Conservation (phyloP, 2,888 invertebrate species). For the Thereva nobilitata region DNA sequence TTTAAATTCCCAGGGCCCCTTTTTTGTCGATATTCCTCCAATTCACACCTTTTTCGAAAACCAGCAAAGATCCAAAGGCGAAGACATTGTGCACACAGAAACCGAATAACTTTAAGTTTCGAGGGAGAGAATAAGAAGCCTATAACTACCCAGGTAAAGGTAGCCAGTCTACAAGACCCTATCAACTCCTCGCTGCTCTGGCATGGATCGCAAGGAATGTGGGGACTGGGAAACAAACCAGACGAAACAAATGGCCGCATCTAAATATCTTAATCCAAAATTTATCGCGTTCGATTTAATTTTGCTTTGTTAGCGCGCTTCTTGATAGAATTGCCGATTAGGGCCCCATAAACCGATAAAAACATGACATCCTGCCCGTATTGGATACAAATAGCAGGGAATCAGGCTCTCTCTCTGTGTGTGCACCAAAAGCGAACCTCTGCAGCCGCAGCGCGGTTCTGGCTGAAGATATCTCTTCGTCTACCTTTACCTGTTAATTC, state of each 20-base stretch:
- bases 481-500: too few relatives aligned
- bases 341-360: constrained; percentile 60
- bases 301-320: constrained; percentile 57
- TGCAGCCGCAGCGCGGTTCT: too few relatives aligned
- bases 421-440: too few relatives aligned
- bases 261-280: constrained; percentile 58
- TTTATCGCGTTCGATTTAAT: constrained; percentile 47
- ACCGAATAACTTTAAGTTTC: constrained; percentile 4
- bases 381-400: constrained; percentile 40
- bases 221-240: constrained; percentile 14
- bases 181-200: not conserved
- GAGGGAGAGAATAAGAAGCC: not conserved
- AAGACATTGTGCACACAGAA: constrained; percentile 18
- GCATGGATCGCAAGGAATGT: not conserved
- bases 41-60: constrained; percentile 40
- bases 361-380: constrained; percentile 54
- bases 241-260: constrained; percentile 41
- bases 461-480: too few relatives aligned
- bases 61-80: constrained; percentile 2
- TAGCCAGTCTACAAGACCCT: too few relatives aligned
- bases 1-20: constrained; percentile 41
- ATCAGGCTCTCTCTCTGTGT: constrained; percentile 10
- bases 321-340: constrained; percentile 60
- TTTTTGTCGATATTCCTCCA: constrained; percentile 37
- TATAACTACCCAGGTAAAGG: too few relatives aligned